Conservation (phyloP, 2,888 invertebrate species). For the Antitype chi region DNA sequence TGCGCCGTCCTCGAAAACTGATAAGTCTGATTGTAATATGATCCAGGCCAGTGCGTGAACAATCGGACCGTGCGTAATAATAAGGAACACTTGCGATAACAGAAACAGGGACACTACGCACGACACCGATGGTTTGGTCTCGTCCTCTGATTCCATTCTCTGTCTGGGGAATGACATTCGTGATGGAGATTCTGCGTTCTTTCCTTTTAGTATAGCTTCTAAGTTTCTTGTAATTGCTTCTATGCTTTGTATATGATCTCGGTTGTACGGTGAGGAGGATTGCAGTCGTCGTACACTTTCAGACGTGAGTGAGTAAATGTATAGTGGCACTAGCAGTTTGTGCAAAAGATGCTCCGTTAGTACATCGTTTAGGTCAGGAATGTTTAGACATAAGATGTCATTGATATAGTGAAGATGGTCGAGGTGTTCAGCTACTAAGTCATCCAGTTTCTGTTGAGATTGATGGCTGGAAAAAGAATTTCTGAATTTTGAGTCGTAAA, state of each 20-base stretch:
- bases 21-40: conserved; percentile 95
- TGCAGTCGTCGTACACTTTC: conserved; percentile 76
- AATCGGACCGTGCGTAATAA: conserved; percentile 97
- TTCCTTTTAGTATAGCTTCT: conserved; percentile 91
- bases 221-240: conserved; percentile 92
- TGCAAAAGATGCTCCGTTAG: conserved; percentile 98
- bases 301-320: conserved; percentile 96
- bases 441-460: conserved; percentile 97
- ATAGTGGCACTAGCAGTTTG: conserved; percentile 97
- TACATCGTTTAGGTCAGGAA: conserved; percentile 97
- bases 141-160: conserved; percentile 88
- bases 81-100: conserved; percentile 98
- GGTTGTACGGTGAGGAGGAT: conserved; percentile 83
- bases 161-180: conserved; percentile 81
- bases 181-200: conserved; percentile 88
- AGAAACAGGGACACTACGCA: conserved; percentile 97
- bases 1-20: conserved; percentile 93
- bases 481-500: conserved; percentile 56
- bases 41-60: conserved; percentile 97
- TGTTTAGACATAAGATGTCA: conserved; percentile 98
- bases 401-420: conserved; percentile 99
- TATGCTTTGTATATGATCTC: conserved; percentile 88
- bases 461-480: conserved; percentile 93
- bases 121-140: conserved; percentile 94
- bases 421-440: conserved; percentile 98